Conservation (phyloP, 2,888 invertebrate genomes). For the Andrena marginata region DNA sequence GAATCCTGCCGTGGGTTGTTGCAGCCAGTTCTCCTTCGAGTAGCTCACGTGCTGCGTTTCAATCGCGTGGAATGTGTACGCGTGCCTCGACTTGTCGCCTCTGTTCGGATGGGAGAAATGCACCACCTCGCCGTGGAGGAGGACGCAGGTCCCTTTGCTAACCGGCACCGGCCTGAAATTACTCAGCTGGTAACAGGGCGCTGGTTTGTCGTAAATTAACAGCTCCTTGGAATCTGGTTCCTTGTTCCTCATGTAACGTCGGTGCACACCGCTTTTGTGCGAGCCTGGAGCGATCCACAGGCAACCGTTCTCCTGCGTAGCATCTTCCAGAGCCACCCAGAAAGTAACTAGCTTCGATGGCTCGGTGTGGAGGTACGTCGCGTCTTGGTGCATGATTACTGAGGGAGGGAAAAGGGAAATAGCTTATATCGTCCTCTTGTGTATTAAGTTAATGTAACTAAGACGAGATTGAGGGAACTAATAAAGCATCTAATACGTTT, state of each 20-base stretch:
- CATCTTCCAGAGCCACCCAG: conserved; percentile 98
- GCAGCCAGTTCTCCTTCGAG: conserved; percentile 94
- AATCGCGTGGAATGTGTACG: conserved; percentile 97
- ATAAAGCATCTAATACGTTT: background rate
- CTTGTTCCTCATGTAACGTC: conserved; percentile 90
- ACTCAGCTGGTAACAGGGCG: conserved; percentile 90
- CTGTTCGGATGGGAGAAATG: conserved; percentile 96
- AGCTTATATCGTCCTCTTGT: conserved; percentile 52
- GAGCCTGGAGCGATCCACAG: conserved; percentile 97
- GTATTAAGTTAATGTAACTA: background rate
- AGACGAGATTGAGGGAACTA: background rate
- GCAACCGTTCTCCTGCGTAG: conserved; percentile 97
- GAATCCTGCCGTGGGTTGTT: conserved; percentile 91
- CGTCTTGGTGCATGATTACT: conserved; percentile 95
- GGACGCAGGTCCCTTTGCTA: conserved; percentile 93
- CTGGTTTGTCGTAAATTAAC: conserved; percentile 90
- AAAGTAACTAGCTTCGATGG: conserved; percentile 94
- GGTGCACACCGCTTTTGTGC: conserved; percentile 93
- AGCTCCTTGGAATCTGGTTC: conserved; percentile 88
- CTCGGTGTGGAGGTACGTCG: conserved; percentile 94
- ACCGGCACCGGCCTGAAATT: conserved; percentile 93
- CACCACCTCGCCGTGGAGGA: conserved; percentile 97
- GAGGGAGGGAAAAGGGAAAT: conserved; percentile 78
- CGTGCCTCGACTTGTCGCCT: conserved; percentile 93
- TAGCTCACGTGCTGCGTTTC: conserved; percentile 92